These are phyloP conservation scores for Craseonycteris thonglongyai DNA, from an alignment of 2,113 vertebrate species.

Conservation along the genomic window DNA sequence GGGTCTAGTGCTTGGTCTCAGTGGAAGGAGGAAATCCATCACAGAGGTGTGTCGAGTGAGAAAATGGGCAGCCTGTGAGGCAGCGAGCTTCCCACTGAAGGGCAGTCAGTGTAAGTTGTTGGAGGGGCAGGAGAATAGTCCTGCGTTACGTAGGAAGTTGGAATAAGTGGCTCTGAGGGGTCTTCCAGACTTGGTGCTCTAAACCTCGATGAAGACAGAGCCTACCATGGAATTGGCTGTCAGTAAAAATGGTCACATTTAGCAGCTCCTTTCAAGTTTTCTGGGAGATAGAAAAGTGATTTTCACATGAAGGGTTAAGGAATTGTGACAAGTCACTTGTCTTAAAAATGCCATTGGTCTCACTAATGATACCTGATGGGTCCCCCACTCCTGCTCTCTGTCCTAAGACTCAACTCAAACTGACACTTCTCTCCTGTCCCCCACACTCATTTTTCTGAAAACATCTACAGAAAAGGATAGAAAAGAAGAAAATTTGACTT, in stretches of 20 bases:
- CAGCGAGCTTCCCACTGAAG: fast-evolving
- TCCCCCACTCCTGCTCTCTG: not conserved
- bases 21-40: not conserved
- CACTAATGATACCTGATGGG: fast-evolving
- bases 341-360: not conserved
- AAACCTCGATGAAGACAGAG: not conserved
- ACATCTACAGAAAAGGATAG: not conserved
- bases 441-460: not conserved
- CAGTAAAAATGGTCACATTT: not conserved
- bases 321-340: not conserved
- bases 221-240: not conserved
- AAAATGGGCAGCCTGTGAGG: not conserved
- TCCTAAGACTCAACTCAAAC: not conserved
- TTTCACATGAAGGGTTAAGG: not conserved
- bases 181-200: not conserved
- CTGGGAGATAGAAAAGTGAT: not conserved
- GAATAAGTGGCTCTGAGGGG: not conserved
- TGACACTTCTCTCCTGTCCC: not conserved
- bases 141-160: not conserved
- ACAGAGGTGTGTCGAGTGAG: not conserved
- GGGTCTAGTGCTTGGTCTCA: not conserved
- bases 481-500: not conserved
- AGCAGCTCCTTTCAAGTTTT: not conserved
- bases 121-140: not conserved
- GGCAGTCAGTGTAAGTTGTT: not conserved